Conservation (phyloP, 2,888 invertebrate genomes). For the Leucoptera coffeella region DNA sequence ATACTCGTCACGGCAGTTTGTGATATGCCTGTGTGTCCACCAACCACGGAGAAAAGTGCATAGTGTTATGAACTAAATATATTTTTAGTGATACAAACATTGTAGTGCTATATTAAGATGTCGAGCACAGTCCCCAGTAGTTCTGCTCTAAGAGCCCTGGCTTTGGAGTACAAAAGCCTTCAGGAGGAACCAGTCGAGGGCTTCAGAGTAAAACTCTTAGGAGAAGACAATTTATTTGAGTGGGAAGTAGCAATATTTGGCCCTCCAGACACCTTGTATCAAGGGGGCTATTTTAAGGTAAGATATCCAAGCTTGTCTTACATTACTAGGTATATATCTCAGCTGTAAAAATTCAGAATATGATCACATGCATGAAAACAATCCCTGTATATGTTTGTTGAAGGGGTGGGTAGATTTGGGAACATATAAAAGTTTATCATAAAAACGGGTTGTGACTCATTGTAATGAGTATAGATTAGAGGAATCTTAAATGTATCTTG, state of each 20-base stretch:
- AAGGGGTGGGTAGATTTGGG: too few relatives aligned
- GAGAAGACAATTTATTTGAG: conserved; percentile 98
- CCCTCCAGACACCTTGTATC: conserved; percentile 96
- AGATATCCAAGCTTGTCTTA: too few relatives aligned
- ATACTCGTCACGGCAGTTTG: conserved; percentile 31
- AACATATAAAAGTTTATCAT: too few relatives aligned
- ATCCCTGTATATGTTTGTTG: too few relatives aligned
- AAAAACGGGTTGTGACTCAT: too few relatives aligned
- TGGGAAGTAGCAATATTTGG: conserved; percentile 99
- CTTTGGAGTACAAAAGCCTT: conserved; percentile 92
- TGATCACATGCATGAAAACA: too few relatives aligned
- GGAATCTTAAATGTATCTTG: too few relatives aligned
- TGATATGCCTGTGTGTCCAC: conserved; percentile 48
- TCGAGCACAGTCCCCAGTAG: conserved; percentile 60
- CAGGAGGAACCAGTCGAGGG: conserved; percentile 98
- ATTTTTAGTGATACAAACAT: conserved; percentile 15
- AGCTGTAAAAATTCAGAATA: too few relatives aligned
- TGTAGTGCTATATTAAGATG: conserved; percentile 17
- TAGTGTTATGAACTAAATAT: conserved; percentile 38
- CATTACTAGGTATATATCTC: too few relatives aligned
- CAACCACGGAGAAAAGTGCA: conserved; percentile 25
- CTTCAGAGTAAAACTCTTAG: conserved; percentile 90
- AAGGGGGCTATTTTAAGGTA: conserved; percentile 99
- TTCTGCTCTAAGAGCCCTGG: conserved; percentile 86
- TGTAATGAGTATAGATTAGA: too few relatives aligned